phyloP scores from a whole-genome alignment of 2,888 invertebrate genomes.

The Cheilosia scutellata region DNA sequence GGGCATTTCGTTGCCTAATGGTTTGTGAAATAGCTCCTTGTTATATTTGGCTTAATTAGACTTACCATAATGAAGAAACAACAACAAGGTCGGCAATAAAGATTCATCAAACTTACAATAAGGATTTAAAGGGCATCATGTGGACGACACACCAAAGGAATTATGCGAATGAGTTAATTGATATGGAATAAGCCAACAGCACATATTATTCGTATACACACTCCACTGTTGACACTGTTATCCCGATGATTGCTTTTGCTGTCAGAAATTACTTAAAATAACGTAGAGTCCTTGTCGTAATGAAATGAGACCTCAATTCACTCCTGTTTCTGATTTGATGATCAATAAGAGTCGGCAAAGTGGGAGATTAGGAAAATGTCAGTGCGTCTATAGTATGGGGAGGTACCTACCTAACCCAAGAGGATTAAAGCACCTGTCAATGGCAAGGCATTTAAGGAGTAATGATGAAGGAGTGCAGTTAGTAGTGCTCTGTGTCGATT shows the following conservation, averaged over 20 bases:
- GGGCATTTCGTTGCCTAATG: too few species aligned
- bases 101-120: conserved; percentile 49
- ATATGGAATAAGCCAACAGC: background rate
- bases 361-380: conserved; percentile 46
- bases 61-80: conserved; percentile 19
- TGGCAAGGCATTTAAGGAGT: conserved; percentile 44
- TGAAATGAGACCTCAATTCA: conserved; percentile 10
- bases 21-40: background rate
- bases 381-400: conserved; percentile 8
- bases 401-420: conserved; percentile 1
- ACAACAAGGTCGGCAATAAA: conserved; percentile 31
- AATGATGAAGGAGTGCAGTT: background rate
- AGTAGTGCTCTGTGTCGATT: conserved; percentile 14
- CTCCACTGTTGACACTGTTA: too few species aligned
- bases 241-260: background rate
- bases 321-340: conserved; percentile 60
- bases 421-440: conserved; percentile 65
- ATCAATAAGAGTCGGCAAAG: conserved; percentile 10
- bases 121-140: conserved; percentile 17
- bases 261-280: background rate
- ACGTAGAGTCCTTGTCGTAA: background rate
- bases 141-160: background rate
- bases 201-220: background rate
- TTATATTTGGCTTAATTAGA: conserved; percentile 29
- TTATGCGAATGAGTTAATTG: conserved; percentile 32